Conservation (phyloP, 2,113 vertebrate species). For the Diglossa brunneiventris region DNA sequence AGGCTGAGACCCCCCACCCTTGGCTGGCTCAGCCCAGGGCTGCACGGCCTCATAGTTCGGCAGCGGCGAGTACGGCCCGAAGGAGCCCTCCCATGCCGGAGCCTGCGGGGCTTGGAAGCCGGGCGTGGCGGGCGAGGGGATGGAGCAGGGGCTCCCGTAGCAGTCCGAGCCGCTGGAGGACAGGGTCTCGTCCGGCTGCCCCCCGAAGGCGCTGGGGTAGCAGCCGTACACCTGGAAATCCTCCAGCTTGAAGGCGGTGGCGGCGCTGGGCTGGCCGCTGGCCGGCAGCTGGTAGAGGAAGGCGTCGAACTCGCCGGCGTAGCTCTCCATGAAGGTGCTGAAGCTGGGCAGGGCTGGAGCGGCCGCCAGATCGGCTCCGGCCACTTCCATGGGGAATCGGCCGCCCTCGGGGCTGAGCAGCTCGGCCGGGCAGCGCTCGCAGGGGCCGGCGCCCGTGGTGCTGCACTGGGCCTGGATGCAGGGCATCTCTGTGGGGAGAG, state of each 20-base stretch:
- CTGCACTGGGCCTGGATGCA: constrained; percentile 90
- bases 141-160: constrained; percentile 86
- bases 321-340: constrained; percentile 86
- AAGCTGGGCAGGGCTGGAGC: constrained; percentile 85
- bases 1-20: constrained; percentile 68
- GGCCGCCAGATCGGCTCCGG: constrained; percentile 70
- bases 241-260: constrained; percentile 81
- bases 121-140: constrained; percentile 83
- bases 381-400: constrained; percentile 83
- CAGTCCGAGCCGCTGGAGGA: constrained; percentile 89
- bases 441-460: constrained; percentile 72
- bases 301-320: constrained; percentile 82
- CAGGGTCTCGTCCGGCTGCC: constrained; percentile 81
- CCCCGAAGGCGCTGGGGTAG: constrained; percentile 83
- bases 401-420: constrained; percentile 81
- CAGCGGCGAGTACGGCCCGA: constrained; percentile 82
- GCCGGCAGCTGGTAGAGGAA: constrained; percentile 87
- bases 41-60: constrained; percentile 81
- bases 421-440: constrained; percentile 80
- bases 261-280: constrained; percentile 26
- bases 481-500: constrained; percentile 84
- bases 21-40: constrained; percentile 78
- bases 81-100: constrained; percentile 86
- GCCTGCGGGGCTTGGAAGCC: constrained; percentile 80
- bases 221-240: constrained; percentile 92